These are phyloP conservation scores for Delphinus delphis DNA, from an alignment of 2,113 vertebrate species.

Conservation along the genomic window DNA sequence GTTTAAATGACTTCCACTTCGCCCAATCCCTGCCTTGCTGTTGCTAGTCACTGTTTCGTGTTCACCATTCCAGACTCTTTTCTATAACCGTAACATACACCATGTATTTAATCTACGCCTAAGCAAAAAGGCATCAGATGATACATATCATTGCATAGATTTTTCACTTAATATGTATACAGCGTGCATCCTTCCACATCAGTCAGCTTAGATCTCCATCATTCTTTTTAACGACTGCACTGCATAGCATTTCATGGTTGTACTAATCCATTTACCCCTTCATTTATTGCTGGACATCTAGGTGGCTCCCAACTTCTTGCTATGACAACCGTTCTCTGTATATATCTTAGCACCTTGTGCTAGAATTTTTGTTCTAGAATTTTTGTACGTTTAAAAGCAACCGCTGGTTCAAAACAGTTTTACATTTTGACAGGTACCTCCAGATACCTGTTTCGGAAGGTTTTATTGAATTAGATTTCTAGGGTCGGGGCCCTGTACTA, in stretches of 20 bases:
- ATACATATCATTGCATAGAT: too few species aligned
- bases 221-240: not conserved
- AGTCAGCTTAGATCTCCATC: not conserved
- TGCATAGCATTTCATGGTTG: not conserved
- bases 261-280: not conserved
- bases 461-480: not conserved
- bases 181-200: not conserved
- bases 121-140: not conserved
- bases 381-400: not conserved
- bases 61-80: not conserved
- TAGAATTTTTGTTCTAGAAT: not conserved
- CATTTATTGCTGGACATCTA: not conserved
- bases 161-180: not conserved
- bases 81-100: not conserved
- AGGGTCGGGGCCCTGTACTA: accelerated
- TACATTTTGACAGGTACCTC: not conserved
- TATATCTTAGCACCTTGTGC: not conserved
- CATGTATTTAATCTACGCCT: not conserved
- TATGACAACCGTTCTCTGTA: not conserved
- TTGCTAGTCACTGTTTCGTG: not conserved
- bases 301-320: accelerated
- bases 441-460: not conserved
- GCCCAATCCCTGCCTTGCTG: not conserved
- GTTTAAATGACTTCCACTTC: not conserved
- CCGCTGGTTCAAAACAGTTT: not conserved